These are phyloP conservation scores for Apis dorsata DNA, from an alignment of 1,140 invertebrate species.

Conservation along the genomic window DNA sequence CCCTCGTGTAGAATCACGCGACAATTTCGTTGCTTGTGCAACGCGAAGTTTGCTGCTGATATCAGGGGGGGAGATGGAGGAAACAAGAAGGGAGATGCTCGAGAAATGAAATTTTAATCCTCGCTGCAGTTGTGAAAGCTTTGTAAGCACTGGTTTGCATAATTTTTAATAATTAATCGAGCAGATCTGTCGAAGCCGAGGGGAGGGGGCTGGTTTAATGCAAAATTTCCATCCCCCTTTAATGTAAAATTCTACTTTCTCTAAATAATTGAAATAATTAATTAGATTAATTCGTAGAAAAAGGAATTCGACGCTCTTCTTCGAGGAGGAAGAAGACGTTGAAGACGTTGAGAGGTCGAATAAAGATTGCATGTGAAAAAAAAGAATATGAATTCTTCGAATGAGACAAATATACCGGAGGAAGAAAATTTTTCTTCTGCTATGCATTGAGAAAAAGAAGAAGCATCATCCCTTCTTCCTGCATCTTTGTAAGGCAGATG, in stretches of 20 bases:
- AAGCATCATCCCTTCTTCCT: neutral
- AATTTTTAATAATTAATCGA: too few species aligned
- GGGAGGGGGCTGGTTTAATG: too few species aligned
- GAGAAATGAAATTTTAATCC: too few species aligned
- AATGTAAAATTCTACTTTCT: too few species aligned
- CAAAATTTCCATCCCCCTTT: too few species aligned
- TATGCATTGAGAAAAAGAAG: too few species aligned
- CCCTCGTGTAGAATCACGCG: neutral
- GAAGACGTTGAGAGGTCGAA: neutral
- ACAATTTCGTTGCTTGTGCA: too few species aligned
- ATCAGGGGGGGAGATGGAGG: neutral
- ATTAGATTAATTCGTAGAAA: neutral
- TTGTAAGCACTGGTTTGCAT: too few species aligned
- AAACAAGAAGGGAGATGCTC: neutral
- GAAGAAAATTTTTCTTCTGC: neutral
- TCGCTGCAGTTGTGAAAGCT: too few species aligned
- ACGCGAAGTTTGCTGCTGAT: too few species aligned
- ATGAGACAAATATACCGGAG: neutral
- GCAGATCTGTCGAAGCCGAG: too few species aligned
- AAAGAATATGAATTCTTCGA: conserved; percentile 6
- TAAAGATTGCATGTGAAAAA: neutral
- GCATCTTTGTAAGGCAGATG: neutral
- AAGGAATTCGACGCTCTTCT: neutral
- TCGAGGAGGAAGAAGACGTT: neutral
- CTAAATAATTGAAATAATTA: too few species aligned